phyloP scores from a whole-genome alignment of 2,113 vertebrate genomes.

The Ellobius talpinus region DNA sequence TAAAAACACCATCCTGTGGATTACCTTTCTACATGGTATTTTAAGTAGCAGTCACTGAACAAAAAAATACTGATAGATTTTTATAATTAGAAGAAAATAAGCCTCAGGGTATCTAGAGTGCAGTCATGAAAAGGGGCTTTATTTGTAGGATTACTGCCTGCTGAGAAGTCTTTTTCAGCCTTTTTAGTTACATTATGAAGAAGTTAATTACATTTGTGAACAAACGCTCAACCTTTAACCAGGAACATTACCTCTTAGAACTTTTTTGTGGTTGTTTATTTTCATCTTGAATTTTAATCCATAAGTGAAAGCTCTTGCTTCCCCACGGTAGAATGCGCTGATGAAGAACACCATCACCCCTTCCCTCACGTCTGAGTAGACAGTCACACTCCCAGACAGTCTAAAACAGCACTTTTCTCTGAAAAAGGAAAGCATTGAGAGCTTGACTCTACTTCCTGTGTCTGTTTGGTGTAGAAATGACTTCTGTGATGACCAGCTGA shows the following conservation, averaged over 20 bases:
- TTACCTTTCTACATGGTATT: slow-evolving; percentile 73
- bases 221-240: slow-evolving; percentile 1
- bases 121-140: slow-evolving; percentile 8
- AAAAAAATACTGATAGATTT: slow-evolving; percentile 39
- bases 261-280: background rate
- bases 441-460: background rate
- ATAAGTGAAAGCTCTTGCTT: background rate
- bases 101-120: background rate
- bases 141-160: background rate
- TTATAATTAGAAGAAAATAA: slow-evolving; percentile 43
- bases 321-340: background rate
- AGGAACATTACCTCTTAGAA: background rate
- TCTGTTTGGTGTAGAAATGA: background rate
- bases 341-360: background rate
- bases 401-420: background rate
- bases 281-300: slow-evolving; percentile 45
- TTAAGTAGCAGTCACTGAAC: slow-evolving; percentile 71
- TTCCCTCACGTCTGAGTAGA: background rate
- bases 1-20: slow-evolving; percentile 54
- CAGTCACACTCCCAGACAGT: background rate
- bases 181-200: background rate
- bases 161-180: background rate
- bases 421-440: background rate
- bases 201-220: slow-evolving; percentile 58
- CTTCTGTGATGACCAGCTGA: background rate